Base-by-base conservation (phyloP, 2,113 vertebrate species). In the Chaenocephalus aceratus region DNA sequence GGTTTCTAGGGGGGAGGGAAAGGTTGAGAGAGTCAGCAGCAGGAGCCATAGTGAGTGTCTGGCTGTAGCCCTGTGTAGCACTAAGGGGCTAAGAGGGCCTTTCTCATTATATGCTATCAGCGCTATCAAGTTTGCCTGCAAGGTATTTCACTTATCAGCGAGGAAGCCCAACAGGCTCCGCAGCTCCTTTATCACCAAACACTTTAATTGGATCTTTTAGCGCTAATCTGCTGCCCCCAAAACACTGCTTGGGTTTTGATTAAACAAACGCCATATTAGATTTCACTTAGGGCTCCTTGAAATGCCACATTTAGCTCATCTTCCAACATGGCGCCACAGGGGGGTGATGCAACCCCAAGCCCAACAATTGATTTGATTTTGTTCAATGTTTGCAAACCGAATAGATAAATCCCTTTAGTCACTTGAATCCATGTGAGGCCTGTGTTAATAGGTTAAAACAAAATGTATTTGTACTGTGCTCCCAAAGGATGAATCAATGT, bases 131-230 rank as follows among this genome's bases (percentile, higher is more conserved):
- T 72, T 86, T 87, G 59, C 84, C 86, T 86, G 66, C 57, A 66
- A 90, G 80, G 79, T 83, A 65, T 90, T 89, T 78, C 69, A 85
- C 81, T 88, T 88, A 87, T 83, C 72, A 36, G 36, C 49, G 79
- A 75, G 67, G 70, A 82, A 77, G 70, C 67, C 67, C 60, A 89
- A 81, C 60, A 82, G 48, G 53, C 75, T 82, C 52, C 21, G 1
- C 67, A 62, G 72, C 53, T 77, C 48, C 74, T 86, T 75, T 86
- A 72, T 84, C 60, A 84, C 86, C 81, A 77, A 86, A 87, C 79
- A 77, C 77, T 85, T 90, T 89, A 92, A 93, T 90, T 88, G 83
- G 84, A 91, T 91, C 74, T 85, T 92, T 88, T 61, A 84, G 70
- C 64, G 9, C 77, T 89, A 85, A 91, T 88, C 79, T 86, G 79